These are phyloP conservation scores for Geococcyx californianus DNA, from an alignment of 2,113 vertebrate species.

Conservation along the genomic window DNA sequence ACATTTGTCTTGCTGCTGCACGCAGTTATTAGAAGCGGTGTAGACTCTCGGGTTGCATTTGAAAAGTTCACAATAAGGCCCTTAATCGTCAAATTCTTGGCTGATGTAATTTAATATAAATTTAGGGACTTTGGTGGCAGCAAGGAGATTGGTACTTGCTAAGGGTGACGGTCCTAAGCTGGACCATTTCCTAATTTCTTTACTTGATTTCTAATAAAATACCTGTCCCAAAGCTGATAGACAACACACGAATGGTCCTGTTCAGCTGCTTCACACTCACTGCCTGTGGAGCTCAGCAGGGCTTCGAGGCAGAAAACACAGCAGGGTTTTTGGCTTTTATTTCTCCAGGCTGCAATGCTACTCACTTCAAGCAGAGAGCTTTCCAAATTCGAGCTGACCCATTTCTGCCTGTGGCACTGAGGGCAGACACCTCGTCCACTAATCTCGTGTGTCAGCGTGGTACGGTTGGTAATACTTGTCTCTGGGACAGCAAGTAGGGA, in stretches of 20 bases:
- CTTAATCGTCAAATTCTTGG: not conserved
- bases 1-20: not conserved
- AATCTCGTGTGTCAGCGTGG: not conserved
- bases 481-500: constrained; percentile 41
- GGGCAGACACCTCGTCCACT: constrained; percentile 8
- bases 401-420: constrained; percentile 10
- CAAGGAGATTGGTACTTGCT: not conserved
- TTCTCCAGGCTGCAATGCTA: not conserved
- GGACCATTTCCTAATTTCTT: not conserved
- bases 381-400: constrained; percentile 39
- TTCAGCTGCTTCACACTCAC: not conserved
- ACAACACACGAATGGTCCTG: not conserved
- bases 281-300: not conserved
- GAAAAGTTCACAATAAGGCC: not conserved
- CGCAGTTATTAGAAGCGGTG: not conserved
- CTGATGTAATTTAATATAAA: not conserved
- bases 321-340: not conserved
- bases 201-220: not conserved
- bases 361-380: constrained; percentile 7
- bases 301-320: not conserved
- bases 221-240: not conserved
- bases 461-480: not conserved
- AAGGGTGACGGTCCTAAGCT: not conserved
- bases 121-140: not conserved
- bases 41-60: not conserved